Evolutionary conservation across 2,797 vertebrate genomes (phyloP).

Genomic region (Xiphophorus birchmanni): DNA sequence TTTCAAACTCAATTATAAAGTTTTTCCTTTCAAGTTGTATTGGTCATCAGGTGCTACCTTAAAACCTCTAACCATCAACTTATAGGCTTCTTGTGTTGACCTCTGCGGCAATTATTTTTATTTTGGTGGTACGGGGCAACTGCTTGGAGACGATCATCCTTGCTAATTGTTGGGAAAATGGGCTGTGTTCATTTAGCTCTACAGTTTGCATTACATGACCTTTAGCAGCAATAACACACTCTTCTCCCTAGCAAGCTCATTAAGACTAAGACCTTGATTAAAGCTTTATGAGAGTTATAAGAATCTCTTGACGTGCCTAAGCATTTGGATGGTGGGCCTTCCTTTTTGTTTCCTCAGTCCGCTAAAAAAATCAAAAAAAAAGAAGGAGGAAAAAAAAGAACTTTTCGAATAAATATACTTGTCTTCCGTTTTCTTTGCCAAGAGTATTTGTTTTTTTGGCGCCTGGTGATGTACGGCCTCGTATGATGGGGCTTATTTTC

Average conservation of each 20-base stretch:
- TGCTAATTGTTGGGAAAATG: background rate
- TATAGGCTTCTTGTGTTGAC: background rate
- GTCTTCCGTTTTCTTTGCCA: background rate
- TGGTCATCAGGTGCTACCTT: background rate
- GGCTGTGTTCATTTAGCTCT: background rate
- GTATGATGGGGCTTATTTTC: background rate
- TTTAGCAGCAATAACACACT: conserved; percentile 12
- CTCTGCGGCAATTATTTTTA: background rate
- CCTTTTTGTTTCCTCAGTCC: background rate
- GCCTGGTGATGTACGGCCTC: background rate
- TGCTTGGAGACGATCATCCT: background rate
- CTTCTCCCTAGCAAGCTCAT: conserved; percentile 5
- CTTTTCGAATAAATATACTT: background rate
- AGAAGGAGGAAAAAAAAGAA: background rate
- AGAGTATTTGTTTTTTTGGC: background rate
- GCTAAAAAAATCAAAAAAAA: background rate
- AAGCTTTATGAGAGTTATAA: background rate
- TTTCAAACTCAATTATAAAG: conserved; percentile 1
- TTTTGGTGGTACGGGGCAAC: background rate
- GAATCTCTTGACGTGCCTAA: background rate
- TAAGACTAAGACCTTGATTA: conserved; percentile 12
- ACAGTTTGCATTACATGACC: conserved; percentile 13
- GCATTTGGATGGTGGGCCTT: background rate
- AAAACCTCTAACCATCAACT: background rate
- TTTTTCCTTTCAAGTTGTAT: background rate